These are phyloP conservation scores for Fundulus diaphanus DNA, from an alignment of 2,797 vertebrate species.

Conservation along the genomic window DNA sequence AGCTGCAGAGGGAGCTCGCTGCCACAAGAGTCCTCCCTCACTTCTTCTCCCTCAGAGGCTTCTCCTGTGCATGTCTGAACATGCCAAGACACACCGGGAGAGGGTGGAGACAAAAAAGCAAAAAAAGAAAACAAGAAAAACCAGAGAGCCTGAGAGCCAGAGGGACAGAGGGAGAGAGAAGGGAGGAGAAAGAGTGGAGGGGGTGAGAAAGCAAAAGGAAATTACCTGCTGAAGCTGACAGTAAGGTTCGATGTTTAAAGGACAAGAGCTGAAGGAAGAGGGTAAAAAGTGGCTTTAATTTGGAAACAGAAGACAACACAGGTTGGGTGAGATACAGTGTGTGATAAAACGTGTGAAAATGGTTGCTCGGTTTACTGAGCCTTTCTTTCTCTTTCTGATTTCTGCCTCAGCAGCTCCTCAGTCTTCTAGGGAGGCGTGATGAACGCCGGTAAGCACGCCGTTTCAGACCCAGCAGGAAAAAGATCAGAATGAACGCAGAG, in stretches of 20 bases:
- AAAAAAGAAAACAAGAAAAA: constrained; percentile 77
- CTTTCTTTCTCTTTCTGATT: constrained; percentile 39
- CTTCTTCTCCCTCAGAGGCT: constrained; percentile 10
- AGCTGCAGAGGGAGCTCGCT: constrained; percentile 31
- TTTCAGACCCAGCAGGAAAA: constrained; percentile 5
- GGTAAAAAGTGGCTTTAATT: constrained; percentile 32
- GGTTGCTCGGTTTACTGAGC: constrained; percentile 40
- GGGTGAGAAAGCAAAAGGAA: constrained; percentile 63
- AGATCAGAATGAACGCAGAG: constrained; percentile 6
- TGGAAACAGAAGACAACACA: constrained; percentile 28
- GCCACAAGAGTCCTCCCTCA: constrained; percentile 23
- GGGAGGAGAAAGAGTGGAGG: constrained; percentile 24
- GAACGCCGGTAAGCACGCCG: constrained; percentile 7
- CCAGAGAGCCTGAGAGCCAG: constrained; percentile 52
- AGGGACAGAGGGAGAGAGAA: constrained; percentile 37
- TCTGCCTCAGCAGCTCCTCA: constrained; percentile 35
- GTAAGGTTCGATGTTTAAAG: constrained; percentile 24
- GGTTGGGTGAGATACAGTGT: constrained; percentile 45
- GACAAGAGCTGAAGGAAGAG: constrained; percentile 28
- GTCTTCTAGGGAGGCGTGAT: constrained; percentile 14
- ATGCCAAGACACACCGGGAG: constrained; percentile 68
- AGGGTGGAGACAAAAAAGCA: constrained; percentile 64
- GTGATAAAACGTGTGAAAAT: constrained; percentile 47
- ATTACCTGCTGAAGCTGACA: constrained; percentile 48
- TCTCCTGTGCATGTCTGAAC: constrained; percentile 72